A percentile compares a stretch with the other conserved stretches of the same genome.
These are phyloP conservation scores for Podarcis siculus DNA, from an alignment of 2,797 vertebrate genomes.

Conservation along the genomic window DNA sequence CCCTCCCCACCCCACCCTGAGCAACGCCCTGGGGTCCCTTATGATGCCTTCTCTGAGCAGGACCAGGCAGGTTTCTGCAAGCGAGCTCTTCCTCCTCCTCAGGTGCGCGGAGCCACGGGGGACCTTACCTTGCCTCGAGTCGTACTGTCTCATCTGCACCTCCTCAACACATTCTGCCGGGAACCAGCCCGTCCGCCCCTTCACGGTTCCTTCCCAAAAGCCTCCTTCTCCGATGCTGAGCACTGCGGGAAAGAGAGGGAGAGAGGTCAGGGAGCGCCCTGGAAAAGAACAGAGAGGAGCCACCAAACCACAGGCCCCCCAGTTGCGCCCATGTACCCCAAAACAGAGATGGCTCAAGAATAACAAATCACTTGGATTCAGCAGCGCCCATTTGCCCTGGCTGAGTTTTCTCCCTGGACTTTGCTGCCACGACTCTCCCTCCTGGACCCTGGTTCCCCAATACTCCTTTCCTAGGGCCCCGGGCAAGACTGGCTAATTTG, in stretches of 20 bases:
- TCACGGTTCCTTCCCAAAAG: slow-evolving; percentile 96
- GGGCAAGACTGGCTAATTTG: no score
- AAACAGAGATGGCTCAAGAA: background rate
- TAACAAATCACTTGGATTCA: background rate
- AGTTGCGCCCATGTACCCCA: no score
- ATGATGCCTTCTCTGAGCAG: background rate
- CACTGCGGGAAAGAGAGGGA: slow-evolving; percentile 73
- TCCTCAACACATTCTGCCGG: slow-evolving; percentile 98
- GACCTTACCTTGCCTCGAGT: slow-evolving; percentile 90
- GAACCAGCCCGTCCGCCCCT: slow-evolving; percentile 97
- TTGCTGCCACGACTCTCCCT: background rate
- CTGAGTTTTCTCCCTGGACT: background rate
- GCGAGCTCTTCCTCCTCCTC: no score
- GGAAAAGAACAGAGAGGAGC: no score
- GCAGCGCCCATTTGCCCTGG: accelerated
- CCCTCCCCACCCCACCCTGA: no score
- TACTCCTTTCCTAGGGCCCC: no score
- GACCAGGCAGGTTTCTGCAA: no score
- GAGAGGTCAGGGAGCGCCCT: accelerated
- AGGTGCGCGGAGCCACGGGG: accelerated
- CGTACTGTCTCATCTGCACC: slow-evolving; percentile 96
- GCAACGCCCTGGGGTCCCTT: background rate
- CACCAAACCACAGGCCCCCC: no score
- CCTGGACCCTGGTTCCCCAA: background rate
- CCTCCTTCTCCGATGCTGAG: slow-evolving; percentile 97